phyloP scores from a whole-genome alignment of 2,797 vertebrate species.

The Clarias platycephalus region DNA sequence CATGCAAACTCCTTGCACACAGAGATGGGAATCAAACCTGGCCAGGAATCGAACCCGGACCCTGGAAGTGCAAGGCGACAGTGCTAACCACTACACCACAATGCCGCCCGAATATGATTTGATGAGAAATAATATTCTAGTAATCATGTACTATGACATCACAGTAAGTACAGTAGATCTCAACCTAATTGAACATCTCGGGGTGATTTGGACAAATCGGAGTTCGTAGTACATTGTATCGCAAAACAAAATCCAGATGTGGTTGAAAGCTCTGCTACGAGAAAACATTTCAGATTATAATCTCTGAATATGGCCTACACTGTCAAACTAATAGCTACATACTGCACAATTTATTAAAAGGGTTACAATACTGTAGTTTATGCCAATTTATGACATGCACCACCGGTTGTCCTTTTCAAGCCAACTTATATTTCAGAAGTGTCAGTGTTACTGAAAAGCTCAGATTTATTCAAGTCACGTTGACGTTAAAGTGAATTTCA shows the following conservation, averaged over 20 bases:
- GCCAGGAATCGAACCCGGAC: too few relatives aligned
- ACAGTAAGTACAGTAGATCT: background rate
- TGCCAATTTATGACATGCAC: background rate
- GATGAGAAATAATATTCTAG: background rate
- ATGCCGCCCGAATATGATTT: too few relatives aligned
- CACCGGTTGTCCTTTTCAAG: constrained; percentile 26
- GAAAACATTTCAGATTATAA: background rate
- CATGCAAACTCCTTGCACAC: too few relatives aligned
- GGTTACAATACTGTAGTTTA: background rate
- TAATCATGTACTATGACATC: background rate
- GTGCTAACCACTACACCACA: too few relatives aligned
- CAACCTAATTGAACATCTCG: background rate
- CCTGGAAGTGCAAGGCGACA: too few relatives aligned
- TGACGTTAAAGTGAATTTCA: constrained; percentile 3
- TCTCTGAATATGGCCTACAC: constrained; percentile 17
- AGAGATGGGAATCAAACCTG: too few relatives aligned
- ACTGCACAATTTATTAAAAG: background rate
- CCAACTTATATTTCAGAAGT: constrained; percentile 14
- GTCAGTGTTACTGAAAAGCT: background rate
- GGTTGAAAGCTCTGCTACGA: background rate
- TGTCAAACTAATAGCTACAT: background rate
- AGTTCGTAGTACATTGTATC: background rate
- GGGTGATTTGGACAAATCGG: background rate
- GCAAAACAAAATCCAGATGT: background rate
- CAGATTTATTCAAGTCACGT: background rate